These are phyloP conservation scores for Ischnus inquisitorius DNA, from an alignment of 2,888 invertebrate species.

Conservation along the genomic window DNA sequence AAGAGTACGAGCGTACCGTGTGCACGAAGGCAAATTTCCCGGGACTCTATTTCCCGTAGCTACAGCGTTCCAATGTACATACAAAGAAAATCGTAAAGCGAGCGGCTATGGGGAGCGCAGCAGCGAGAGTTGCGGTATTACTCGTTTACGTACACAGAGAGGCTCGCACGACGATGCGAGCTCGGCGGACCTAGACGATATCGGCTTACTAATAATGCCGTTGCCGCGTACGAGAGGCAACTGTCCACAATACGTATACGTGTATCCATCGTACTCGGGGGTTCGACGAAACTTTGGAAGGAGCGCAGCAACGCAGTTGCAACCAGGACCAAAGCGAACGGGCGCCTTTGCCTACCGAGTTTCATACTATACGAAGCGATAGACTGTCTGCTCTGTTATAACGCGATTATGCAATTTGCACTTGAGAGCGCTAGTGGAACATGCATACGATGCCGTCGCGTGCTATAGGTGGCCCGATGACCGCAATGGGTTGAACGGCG, in stretches of 20 bases:
- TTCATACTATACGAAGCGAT: conserved; percentile 18
- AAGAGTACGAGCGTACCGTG: too few species aligned
- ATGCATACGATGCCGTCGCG: conserved; percentile 3
- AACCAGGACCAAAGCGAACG: conserved; percentile 1
- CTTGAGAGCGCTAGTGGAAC: conserved; percentile 33
- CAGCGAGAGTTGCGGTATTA: background rate
- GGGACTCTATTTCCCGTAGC: background rate
- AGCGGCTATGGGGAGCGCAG: background rate
- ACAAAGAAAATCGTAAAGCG: background rate
- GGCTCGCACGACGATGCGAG: background rate
- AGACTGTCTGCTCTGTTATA: conserved; percentile 22
- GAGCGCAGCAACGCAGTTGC: background rate
- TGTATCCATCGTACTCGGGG: background rate
- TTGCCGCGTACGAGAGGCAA: conserved; percentile 32
- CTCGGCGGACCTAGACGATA: conserved; percentile 36
- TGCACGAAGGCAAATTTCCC: too few species aligned
- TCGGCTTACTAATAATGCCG: conserved; percentile 66
- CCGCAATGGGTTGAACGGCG: conserved; percentile 14
- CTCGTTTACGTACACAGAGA: background rate
- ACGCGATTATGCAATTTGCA: conserved; percentile 48
- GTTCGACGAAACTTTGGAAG: conserved; percentile 18
- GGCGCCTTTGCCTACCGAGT: conserved; percentile 28
- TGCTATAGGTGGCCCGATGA: conserved; percentile 16
- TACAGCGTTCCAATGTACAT: background rate
- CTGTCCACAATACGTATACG: conserved; percentile 10